A percentile compares a stretch with the other conserved stretches of the same genome.
These are phyloP conservation scores for Lepas anatifera DNA, from an alignment of 2,888 invertebrate species.

Conservation along the genomic window DNA sequence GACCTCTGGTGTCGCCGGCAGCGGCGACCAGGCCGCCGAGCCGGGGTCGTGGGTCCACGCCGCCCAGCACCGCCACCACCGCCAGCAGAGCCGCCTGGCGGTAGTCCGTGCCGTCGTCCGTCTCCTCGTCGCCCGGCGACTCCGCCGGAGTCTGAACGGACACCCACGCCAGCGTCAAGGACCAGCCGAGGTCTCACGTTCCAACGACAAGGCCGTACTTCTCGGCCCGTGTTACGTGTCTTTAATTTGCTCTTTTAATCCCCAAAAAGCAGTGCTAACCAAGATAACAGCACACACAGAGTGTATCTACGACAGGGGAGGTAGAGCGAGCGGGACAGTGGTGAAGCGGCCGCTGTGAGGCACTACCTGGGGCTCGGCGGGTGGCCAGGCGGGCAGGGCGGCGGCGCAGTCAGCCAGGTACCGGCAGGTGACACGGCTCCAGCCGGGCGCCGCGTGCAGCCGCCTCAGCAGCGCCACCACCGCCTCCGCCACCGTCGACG, in stretches of 20 bases:
- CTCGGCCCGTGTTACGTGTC: too few relatives aligned
- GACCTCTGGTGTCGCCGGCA: conserved; percentile 31
- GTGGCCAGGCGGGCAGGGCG: conserved; percentile 36
- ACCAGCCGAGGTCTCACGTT: too few relatives aligned
- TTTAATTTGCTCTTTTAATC: too few relatives aligned
- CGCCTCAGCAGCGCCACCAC: conserved; percentile 60
- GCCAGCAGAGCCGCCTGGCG: conserved; percentile 48
- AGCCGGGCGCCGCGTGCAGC: conserved; percentile 57
- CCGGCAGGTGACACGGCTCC: conserved; percentile 57
- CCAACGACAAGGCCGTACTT: too few relatives aligned
- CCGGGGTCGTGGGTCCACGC: conserved; percentile 56
- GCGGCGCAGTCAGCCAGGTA: conserved; percentile 53
- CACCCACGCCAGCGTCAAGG: too few relatives aligned
- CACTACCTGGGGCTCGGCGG: conserved; percentile 31
- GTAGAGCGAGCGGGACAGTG: too few relatives aligned
- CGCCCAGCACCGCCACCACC: conserved; percentile 57
- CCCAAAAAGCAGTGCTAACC: too few relatives aligned
- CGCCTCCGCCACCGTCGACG: conserved; percentile 77
- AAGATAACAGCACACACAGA: too few relatives aligned
- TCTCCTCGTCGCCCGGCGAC: conserved; percentile 12
- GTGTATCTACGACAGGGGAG: too few relatives aligned
- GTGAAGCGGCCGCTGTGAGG: too few relatives aligned
- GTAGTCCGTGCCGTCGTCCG: conserved; percentile 19
- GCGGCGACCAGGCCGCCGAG: conserved; percentile 50
- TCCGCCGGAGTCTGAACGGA: background rate